Base-by-base conservation (phyloP, 1,140 invertebrate species). In the Daktulosphaira vitifoliae region DNA sequence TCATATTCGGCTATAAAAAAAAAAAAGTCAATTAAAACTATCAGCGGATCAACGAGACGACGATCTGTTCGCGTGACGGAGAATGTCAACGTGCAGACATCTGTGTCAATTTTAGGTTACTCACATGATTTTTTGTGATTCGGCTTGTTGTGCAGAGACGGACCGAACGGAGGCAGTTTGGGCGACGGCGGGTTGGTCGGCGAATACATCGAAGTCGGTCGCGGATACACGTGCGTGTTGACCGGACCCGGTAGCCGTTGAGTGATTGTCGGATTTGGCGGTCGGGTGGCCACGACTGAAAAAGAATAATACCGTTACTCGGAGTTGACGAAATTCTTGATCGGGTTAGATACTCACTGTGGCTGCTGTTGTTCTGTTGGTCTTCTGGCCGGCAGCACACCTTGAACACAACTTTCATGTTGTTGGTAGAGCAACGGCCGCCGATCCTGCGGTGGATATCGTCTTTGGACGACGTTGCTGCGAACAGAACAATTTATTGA, bases 321-420 rank as follows among this genome's bases (percentile, higher is more conserved):
- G 29, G 11, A 33, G 29, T 33, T 33, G 29, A 33, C 5, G 5
- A 5, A 33, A 11, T 33, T 33, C 11, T 33, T 33, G 29, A 20
- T n/a, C 11, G 62, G n/a, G 49, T 56, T 13, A 26, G 20, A 6
- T 33, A 26, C 75, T 76, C 74, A 79, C 77, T 77, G 56, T 73
- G 71, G 64, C 72, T 72, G 38, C 39, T 62, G 64, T 73, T 72
- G 20, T 56, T 44, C 18, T 62, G 42, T 48, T 62, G 66, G 54
- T 76, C 74, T 67, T 76, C 73, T 7, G 74, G 79, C 71, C 83
- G 83, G 78, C 90, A 92, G 81, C 90, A 92, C 44, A 94, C 91
- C 76, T 94, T 92, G 78, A 96, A 95, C 25, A 95, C 89, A 46
- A 95, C 87, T 80, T 93, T 94, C 92, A 95, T 96, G 79, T 95